Evolutionary conservation across 1,140 invertebrate genomes (phyloP), one percentile per base, ranked within the genome.

Genomic region (Melitaea cinxia): DNA sequence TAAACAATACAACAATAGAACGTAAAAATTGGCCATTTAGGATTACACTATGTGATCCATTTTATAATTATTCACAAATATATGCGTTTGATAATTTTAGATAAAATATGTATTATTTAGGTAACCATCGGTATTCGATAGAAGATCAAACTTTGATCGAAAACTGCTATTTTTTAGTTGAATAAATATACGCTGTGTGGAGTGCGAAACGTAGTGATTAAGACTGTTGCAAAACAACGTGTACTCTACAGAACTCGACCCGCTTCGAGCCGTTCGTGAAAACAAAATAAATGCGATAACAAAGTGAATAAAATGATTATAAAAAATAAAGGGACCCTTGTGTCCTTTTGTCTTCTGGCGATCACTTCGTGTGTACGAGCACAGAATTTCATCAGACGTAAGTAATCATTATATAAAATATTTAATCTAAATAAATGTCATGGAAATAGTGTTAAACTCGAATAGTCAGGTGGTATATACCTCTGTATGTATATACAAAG

Each of bases 371-470:
- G 55, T 15, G 54, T 71, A 9, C 66, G 70, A 39, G 64, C 73
- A 0, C 80, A 82, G 21, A 68, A 65, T n/a, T 52, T 61, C 59
- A 62, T 81, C 24, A 61, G 42, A 71, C 77, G 82, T 84, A 75
- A 82, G 82, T 84, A 82, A 67, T 50, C n/a, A n/a, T n/a, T n/a
- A n/a, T n/a, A n/a, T n/a, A n/a, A n/a, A n/a, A n/a, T n/a, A n/a
- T n/a, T n/a, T n/a, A n/a, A n/a, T n/a, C n/a, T n/a, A n/a, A n/a
- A n/a, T n/a, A n/a, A n/a, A n/a, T n/a, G n/a, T n/a, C n/a, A n/a
- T n/a, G n/a, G n/a, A n/a, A n/a, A n/a, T n/a, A n/a, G n/a, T n/a
- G n/a, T n/a, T n/a, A n/a, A n/a, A n/a, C n/a, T n/a, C n/a, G n/a
- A n/a, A n/a, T n/a, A n/a, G n/a, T n/a, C n/a, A n/a, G n/a, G n/a